A percentile compares a stretch with the other conserved stretches of the same genome.
Evolutionary conservation across 2,888 invertebrate species (phyloP).

Genomic region (Hesperia comma): DNA sequence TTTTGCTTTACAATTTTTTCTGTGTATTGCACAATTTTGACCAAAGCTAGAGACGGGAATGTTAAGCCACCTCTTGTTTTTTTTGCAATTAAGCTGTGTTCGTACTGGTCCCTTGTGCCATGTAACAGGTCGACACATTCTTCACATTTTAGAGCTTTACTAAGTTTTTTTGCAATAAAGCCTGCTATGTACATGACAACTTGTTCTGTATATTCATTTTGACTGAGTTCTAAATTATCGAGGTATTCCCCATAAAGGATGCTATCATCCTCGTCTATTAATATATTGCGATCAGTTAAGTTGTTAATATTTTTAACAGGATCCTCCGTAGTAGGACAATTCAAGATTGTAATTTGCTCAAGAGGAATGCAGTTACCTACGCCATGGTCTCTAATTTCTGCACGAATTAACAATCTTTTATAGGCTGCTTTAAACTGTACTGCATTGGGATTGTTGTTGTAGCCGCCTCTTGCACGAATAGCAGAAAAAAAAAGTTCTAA

Average conservation of each 20-base stretch:
- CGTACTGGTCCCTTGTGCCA: too few relatives aligned
- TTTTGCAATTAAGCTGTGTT: too few relatives aligned
- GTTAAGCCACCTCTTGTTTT: neutral
- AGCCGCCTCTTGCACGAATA: slow-evolving; percentile 22
- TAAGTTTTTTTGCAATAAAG: neutral
- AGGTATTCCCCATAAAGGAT: neutral
- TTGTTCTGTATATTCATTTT: neutral
- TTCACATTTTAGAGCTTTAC: neutral
- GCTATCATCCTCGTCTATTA: slow-evolving; percentile 6
- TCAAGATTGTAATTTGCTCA: slow-evolving; percentile 41
- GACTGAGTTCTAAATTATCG: slow-evolving; percentile 1
- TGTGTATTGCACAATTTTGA: neutral
- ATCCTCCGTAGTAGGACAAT: slow-evolving; percentile 34
- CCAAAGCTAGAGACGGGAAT: slow-evolving; percentile 1
- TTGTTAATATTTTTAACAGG: slow-evolving; percentile 6
- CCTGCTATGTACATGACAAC: neutral
- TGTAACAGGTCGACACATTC: neutral
- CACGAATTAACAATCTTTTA: slow-evolving; percentile 28
- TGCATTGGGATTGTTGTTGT: slow-evolving; percentile 33
- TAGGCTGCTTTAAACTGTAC: slow-evolving; percentile 40
- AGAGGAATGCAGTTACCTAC: slow-evolving; percentile 40
- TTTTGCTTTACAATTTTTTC: slow-evolving; percentile 4
- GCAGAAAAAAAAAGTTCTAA: slow-evolving; percentile 25
- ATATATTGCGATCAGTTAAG: neutral
- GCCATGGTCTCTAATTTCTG: slow-evolving; percentile 36